Conservation (phyloP, 2,888 invertebrate genomes). For the Patella ulyssiponensis region DNA sequence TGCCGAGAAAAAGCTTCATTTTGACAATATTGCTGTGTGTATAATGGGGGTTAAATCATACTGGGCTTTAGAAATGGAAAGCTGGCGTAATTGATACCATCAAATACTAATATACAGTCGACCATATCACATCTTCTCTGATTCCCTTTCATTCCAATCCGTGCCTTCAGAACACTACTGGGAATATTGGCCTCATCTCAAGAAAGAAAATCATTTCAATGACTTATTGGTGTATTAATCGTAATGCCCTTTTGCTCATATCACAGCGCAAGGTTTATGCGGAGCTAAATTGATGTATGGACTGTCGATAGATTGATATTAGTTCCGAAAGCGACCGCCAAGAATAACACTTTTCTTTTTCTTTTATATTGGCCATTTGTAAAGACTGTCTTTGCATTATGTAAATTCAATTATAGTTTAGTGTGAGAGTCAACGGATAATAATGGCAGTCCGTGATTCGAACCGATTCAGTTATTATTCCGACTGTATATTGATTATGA, state of each 20-base stretch:
- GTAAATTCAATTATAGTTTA: slow-evolving; percentile 27
- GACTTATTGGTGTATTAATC: slow-evolving; percentile 39
- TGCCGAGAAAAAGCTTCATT: slow-evolving; percentile 19
- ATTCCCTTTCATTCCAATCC: slow-evolving; percentile 31
- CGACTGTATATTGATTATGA: too few relatives aligned
- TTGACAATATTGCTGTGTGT: slow-evolving; percentile 21
- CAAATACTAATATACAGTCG: slow-evolving; percentile 33
- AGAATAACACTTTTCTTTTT: slow-evolving; percentile 4
- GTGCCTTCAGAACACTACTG: slow-evolving; percentile 16
- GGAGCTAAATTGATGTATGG: slow-evolving; percentile 20
- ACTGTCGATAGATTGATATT: slow-evolving; percentile 24
- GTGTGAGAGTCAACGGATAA: slow-evolving; percentile 10
- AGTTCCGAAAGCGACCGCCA: not conserved
- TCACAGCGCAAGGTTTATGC: slow-evolving; percentile 13
- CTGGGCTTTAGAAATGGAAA: not conserved
- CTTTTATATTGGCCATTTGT: slow-evolving; percentile 8
- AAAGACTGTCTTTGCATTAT: slow-evolving; percentile 16
- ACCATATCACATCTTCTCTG: slow-evolving; percentile 13
- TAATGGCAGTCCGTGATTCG: not conserved
- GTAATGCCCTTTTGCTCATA: slow-evolving; percentile 23
- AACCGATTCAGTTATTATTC: too few relatives aligned
- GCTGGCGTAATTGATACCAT: slow-evolving; percentile 31
- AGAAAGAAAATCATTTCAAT: slow-evolving; percentile 36
- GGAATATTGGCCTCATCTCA: slow-evolving; percentile 24
- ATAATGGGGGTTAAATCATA: slow-evolving; percentile 33